Evolutionary conservation across 2,113 vertebrate genomes (phyloP), one percentile per base, ranked within the genome.

Genomic region (Hippoglossus stenolepis): DNA sequence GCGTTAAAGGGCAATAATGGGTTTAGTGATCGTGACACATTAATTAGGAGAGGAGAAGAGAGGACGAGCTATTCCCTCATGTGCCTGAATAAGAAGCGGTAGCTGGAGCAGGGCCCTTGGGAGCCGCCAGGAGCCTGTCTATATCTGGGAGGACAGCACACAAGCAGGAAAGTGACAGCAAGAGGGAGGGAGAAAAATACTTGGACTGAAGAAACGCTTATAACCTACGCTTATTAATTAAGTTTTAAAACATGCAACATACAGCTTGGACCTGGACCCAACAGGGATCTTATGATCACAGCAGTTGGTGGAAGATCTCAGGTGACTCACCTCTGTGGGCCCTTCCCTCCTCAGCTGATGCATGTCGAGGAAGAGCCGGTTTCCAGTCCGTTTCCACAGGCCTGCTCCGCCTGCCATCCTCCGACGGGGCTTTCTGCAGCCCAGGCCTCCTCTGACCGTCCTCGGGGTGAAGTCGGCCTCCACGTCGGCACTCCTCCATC

Each of bases 331-430:
- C 95, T 93, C 92, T 87, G 60, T 89, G 82, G 45, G 89, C 75
- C 80, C 96, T 90, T 88, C 96, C 88, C 82, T 97, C 96, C 85
- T 98, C 97, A 18, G 91, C 92, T 51, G 94, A 94, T 26, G 87
- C 72, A 58, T 95, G 91, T 57, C 96, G 95, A 75, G 93, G 93
- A 64, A 97, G 92, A 2, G 86, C 95, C 21, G 94, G 75, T 81
- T 89, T 92, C 94, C 94, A 96, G 24, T 93, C 93, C 0, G 82
- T 51, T 51, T 96, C 96, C 4, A 94, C 85, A 18, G 88, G 90
- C 9, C 94, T 92, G 64, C 69, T 86, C 77, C 92, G 92, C 72
- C 94, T 90, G 28, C 92, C 85, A 0, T 95, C 95, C 79, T 95
- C 95, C 0, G 95, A 95, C 0, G 90, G 94, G n/a, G 87, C 93